Evolutionary conservation across 2,888 invertebrate species (phyloP).

Genomic region (Trissolcus japonicus): DNA sequence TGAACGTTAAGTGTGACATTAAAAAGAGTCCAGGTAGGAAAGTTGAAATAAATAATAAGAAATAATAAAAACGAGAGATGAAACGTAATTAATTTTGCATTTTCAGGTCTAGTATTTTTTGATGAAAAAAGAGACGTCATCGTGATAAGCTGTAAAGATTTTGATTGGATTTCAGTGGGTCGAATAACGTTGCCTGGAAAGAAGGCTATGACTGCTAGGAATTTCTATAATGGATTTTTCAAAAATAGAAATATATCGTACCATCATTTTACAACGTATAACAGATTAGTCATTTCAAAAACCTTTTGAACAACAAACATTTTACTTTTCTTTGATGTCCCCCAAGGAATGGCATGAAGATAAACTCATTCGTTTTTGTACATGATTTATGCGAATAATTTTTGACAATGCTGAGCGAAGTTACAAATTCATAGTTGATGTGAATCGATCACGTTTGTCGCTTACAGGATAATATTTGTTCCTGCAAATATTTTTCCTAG

Average conservation of each 20-base stretch:
- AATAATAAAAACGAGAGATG: neutral
- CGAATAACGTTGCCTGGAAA: conserved; percentile 83
- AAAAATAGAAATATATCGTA: conserved; percentile 77
- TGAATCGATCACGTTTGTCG: too few relatives aligned
- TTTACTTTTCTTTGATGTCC: too few relatives aligned
- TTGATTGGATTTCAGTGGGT: conserved; percentile 81
- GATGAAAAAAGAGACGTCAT: conserved; percentile 79
- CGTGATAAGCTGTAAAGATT: conserved; percentile 82
- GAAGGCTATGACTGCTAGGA: conserved; percentile 84
- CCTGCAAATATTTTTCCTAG: too few relatives aligned
- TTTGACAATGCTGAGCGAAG: too few relatives aligned
- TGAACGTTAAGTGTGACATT: conserved; percentile 6
- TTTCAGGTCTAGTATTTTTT: conserved; percentile 80
- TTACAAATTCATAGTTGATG: too few relatives aligned
- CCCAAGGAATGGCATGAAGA: too few relatives aligned
- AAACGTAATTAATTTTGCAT: neutral
- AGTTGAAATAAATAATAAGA: neutral
- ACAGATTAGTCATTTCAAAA: too few relatives aligned
- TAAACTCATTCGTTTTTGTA: too few relatives aligned
- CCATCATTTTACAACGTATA: conserved; percentile 8
- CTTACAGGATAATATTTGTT: too few relatives aligned
- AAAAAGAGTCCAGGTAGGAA: conserved; percentile 66
- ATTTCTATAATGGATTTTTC: conserved; percentile 92
- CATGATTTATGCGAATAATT: too few relatives aligned
- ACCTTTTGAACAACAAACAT: too few relatives aligned